phyloP scores from a whole-genome alignment of 2,113 vertebrate species.

The Hypanus sabinus region DNA sequence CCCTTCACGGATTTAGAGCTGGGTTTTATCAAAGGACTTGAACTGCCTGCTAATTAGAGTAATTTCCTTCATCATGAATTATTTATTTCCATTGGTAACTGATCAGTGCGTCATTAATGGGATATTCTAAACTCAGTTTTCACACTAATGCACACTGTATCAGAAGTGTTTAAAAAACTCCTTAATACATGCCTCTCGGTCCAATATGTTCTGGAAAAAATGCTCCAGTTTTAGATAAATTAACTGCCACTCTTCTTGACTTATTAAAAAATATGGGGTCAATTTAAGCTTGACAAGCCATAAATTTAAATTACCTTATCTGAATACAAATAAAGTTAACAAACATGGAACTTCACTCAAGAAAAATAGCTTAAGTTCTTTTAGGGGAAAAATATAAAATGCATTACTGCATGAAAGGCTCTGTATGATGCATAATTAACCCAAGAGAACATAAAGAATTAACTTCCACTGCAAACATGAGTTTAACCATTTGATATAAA shows the following conservation, averaged over 20 bases:
- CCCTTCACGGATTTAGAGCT: conserved; percentile 90
- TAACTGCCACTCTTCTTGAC: conserved; percentile 27
- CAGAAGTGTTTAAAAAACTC: conserved; percentile 67
- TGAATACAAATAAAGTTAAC: conserved; percentile 34
- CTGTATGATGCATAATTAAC: background rate
- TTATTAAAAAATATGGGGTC: conserved; percentile 37
- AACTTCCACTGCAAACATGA: background rate
- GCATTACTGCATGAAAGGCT: background rate
- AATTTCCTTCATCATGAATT: conserved; percentile 95
- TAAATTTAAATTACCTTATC: conserved; percentile 20
- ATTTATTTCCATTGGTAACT: conserved; percentile 96
- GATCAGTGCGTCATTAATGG: conserved; percentile 91
- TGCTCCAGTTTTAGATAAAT: conserved; percentile 22
- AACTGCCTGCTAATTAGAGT: conserved; percentile 99
- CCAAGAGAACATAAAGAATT: background rate
- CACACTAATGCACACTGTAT: conserved; percentile 75
- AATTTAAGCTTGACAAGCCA: conserved; percentile 28
- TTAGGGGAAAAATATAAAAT: background rate
- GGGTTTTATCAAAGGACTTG: conserved; percentile 94
- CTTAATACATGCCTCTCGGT: conserved; percentile 56
- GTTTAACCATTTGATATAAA: background rate
- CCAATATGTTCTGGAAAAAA: conserved; percentile 50
- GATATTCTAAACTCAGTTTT: conserved; percentile 80
- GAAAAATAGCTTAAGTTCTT: background rate
- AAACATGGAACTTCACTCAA: conserved; percentile 26